These are phyloP conservation scores for Philaenus spumarius DNA, from an alignment of 1,140 invertebrate species.

Conservation along the genomic window DNA sequence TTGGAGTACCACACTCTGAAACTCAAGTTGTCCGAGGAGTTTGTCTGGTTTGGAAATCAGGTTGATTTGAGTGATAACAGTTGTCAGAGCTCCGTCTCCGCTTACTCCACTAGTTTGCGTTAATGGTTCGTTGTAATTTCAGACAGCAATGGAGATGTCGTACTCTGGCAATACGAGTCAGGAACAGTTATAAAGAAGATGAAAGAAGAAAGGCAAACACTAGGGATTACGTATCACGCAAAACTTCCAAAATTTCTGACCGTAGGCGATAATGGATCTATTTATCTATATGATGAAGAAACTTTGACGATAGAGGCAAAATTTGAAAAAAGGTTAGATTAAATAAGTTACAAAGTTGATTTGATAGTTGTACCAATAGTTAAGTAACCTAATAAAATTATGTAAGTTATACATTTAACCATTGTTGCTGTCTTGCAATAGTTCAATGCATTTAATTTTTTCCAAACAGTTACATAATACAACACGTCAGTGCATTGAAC, in stretches of 20 bases:
- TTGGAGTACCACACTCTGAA: no score
- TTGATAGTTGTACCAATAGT: not conserved
- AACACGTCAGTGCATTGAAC: no score
- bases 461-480: not conserved
- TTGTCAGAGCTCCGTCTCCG: no score
- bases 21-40: no score
- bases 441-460: not conserved
- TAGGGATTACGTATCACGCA: slow-evolving; percentile 51
- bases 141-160: slow-evolving; percentile 55
- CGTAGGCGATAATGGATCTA: slow-evolving; percentile 50
- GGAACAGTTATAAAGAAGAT: slow-evolving; percentile 52
- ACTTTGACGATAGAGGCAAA: slow-evolving; percentile 48
- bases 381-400: not conserved
- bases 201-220: slow-evolving; percentile 50
- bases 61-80: no score
- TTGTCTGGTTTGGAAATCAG: no score
- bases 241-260: slow-evolving; percentile 51
- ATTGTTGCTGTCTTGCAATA: not conserved
- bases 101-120: no score
- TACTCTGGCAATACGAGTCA: slow-evolving; percentile 55
- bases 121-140: slow-evolving; percentile 5
- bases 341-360: not conserved
- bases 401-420: not conserved
- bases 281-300: slow-evolving; percentile 58
- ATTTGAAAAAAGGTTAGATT: slow-evolving; percentile 46